Evolutionary conservation across 1,140 invertebrate species (phyloP).

Genomic region (Aphidius ervi): DNA sequence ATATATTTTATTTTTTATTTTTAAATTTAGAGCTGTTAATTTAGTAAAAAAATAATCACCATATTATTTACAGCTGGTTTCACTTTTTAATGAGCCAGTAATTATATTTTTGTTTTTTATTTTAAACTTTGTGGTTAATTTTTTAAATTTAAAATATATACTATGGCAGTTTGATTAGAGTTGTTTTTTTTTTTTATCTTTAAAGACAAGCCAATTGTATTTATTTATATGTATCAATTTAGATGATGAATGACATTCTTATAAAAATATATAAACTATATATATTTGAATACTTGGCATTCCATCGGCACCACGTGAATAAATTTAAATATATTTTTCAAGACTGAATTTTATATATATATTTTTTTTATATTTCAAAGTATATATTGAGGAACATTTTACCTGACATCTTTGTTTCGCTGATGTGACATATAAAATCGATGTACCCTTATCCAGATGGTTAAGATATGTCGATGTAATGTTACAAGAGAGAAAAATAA

Average conservation of each 20-base stretch:
- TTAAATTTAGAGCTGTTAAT: no score
- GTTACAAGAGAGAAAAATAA: no score
- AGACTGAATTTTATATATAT: no score
- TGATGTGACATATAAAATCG: no score
- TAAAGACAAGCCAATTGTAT: background rate
- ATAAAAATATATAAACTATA: background rate
- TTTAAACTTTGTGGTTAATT: background rate
- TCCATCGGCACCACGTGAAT: constrained; percentile 17
- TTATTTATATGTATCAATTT: background rate
- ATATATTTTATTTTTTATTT: no score
- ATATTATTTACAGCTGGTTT: constrained; percentile 13
- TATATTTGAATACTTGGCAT: constrained; percentile 13
- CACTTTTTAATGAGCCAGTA: constrained; percentile 15
- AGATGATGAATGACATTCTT: constrained; percentile 9
- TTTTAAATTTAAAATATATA: background rate
- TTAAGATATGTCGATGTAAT: no score
- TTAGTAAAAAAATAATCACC: no score
- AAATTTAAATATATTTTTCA: constrained; percentile 22
- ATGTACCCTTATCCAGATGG: no score
- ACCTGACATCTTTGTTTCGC: no score
- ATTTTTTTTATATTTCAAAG: no score
- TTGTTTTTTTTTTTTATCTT: constrained; percentile 17
- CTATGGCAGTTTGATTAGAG: no score
- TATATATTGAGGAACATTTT: no score
- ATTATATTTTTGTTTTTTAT: constrained; percentile 1